A percentile compares a stretch with the other conserved stretches of the same genome.
Evolutionary conservation across 2,113 vertebrate species (phyloP).

Genomic region (Corvus moneduloides): DNA sequence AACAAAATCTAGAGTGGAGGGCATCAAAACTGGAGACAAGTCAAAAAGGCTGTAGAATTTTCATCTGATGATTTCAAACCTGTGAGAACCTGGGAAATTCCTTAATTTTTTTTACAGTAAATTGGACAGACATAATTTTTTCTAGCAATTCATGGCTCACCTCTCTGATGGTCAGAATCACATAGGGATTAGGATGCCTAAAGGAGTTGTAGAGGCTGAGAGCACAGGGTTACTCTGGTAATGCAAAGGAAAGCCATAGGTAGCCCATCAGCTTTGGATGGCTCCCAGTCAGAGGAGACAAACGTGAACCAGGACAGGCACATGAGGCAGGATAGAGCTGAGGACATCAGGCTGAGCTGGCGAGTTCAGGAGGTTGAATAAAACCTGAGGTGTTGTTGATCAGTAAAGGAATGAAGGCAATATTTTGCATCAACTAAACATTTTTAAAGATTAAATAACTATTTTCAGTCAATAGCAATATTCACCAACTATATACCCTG

Average conservation of each 20-base stretch:
- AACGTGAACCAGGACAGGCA: neutral
- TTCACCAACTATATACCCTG: neutral
- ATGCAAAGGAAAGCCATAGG: neutral
- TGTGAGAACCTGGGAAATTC: neutral
- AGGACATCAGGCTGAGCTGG: rapidly evolving
- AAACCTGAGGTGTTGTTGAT: neutral
- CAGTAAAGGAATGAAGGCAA: neutral
- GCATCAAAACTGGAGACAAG: neutral
- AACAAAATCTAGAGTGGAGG: neutral
- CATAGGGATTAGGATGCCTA: neutral
- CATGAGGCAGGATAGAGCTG: neutral
- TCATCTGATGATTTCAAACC: neutral
- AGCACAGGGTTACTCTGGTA: neutral
- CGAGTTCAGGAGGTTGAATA: rapidly evolving
- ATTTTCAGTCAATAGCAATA: neutral
- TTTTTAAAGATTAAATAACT: neutral
- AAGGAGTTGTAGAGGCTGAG: neutral
- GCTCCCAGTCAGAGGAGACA: neutral
- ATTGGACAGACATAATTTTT: rapidly evolving
- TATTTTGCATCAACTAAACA: neutral
- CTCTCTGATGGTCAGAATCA: neutral
- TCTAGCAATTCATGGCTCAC: neutral
- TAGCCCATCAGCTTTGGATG: neutral
- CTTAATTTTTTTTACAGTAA: neutral
- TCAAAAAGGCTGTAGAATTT: neutral